Percentiles rank a stretch among this genome's conserved stretches.
phyloP scores from a whole-genome alignment of 2,888 invertebrate genomes.

The Cartodere bifasciata region DNA sequence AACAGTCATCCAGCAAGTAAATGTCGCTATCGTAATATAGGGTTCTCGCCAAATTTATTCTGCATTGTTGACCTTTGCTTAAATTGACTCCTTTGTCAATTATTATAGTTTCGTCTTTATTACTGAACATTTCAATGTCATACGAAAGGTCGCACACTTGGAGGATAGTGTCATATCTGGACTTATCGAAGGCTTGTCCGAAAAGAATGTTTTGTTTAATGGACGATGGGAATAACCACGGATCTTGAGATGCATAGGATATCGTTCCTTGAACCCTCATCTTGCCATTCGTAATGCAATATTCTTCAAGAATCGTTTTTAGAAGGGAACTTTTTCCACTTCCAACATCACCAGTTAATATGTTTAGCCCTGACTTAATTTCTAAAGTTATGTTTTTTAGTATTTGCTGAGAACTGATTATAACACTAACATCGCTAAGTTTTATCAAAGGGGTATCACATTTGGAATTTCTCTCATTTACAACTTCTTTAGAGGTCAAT shows the following conservation, averaged over 20 bases:
- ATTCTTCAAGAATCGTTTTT: constrained; percentile 27
- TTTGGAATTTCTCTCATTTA: constrained; percentile 13
- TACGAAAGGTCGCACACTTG: constrained; percentile 44
- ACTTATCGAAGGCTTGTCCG: constrained; percentile 44
- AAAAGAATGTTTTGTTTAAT: constrained; percentile 64
- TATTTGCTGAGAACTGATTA: constrained; percentile 23
- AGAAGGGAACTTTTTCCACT: constrained; percentile 41
- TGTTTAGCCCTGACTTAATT: constrained; percentile 32
- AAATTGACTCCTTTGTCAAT: constrained; percentile 65
- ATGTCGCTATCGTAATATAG: constrained; percentile 60
- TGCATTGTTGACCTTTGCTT: constrained; percentile 69
- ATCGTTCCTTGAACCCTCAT: constrained; percentile 34
- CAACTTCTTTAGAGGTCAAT: constrained; percentile 33
- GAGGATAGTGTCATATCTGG: constrained; percentile 43
- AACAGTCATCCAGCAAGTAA: constrained; percentile 62
- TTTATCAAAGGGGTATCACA: constrained; percentile 17
- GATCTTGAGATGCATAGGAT: constrained; percentile 43
- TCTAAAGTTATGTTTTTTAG: constrained; percentile 32
- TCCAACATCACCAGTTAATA: constrained; percentile 48
- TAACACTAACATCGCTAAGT: constrained; percentile 18
- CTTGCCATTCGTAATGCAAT: constrained; percentile 26
- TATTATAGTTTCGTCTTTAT: constrained; percentile 58
- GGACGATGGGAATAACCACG: constrained; percentile 42
- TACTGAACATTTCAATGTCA: constrained; percentile 57
- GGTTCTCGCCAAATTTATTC: constrained; percentile 60